Base-by-base conservation (phyloP, 2,888 invertebrate genomes). In the Ommatoiulus sabulosus region DNA sequence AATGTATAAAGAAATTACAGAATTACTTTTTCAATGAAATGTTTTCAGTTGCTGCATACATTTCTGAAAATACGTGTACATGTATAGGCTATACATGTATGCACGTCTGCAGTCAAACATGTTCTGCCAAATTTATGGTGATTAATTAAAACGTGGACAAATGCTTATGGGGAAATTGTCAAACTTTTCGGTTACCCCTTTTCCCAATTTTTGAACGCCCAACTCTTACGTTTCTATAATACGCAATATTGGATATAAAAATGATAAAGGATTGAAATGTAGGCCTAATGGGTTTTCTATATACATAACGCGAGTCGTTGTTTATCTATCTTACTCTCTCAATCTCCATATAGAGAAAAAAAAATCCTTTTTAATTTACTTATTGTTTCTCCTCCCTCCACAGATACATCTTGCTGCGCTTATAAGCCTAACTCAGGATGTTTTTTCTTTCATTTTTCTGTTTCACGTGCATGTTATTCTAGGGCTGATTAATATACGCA, bases 261-360 rank as follows among this genome's bases (percentile, higher is more conserved):
- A 80, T 80, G 80, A 80, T 80, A 80, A 80, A 80, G 80, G 80
- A 80, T 80, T 80, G 80, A 80, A 80, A 80, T 80, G 80, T 80
- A 80, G 80, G 80, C 80, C 80, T 80, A 80, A 80, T 80, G 80
- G 80, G 80, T 80, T 80, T 80, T 80, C 80, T 80, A 80, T 80
- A 80, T 35, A 12, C 80, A 80, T 35, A n/a, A 80, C 80, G 35
- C 80, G 6, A 20, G 24, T 80, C 80, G 80, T 80, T 80, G 80
- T 80, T 80, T 80, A 80, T 57, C 57, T 57, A 57, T 80, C 80
- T 80, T 80, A 80, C 80, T 80, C 80, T 35, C 80, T 80, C 80
- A 80, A 80, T 80, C 80, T 80, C 35, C 24, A 35, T 12, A 80
- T 35, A n/a, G n/a, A n/a, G n/a, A n/a, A n/a, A 80, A 80, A 80